Conservation (phyloP, 1,140 invertebrate species). For the Fopius arisanus region DNA sequence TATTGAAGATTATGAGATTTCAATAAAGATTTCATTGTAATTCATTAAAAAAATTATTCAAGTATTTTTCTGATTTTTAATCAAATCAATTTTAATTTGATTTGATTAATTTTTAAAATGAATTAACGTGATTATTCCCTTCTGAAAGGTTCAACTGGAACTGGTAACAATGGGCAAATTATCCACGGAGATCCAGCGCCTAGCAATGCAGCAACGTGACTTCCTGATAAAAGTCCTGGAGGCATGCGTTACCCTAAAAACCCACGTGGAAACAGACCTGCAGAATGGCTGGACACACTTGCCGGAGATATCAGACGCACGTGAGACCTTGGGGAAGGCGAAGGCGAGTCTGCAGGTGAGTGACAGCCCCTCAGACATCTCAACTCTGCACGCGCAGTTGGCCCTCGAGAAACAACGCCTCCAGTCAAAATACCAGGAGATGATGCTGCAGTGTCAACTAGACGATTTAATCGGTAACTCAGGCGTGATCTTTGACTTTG, state of each 20-base stretch:
- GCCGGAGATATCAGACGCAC: conserved; percentile 71
- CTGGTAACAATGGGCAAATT: conserved; percentile 66
- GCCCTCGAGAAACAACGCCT: conserved; percentile 71
- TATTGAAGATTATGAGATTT: no score
- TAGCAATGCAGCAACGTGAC: conserved; percentile 73
- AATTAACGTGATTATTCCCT: background rate
- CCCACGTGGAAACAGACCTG: conserved; percentile 75
- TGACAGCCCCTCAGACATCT: conserved; percentile 68
- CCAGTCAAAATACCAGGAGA: conserved; percentile 74
- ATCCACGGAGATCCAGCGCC: conserved; percentile 69
- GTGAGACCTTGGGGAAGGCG: conserved; percentile 70
- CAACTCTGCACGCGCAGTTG: conserved; percentile 67
- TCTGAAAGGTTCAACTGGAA: conserved; percentile 65
- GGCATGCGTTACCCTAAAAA: conserved; percentile 75
- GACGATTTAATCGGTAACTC: conserved; percentile 76
- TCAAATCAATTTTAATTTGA: no score
- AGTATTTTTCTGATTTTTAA: no score
- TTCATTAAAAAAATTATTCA: no score
- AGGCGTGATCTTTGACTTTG: conserved; percentile 72
- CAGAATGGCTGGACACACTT: conserved; percentile 72
- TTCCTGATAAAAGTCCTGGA: conserved; percentile 78
- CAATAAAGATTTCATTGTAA: no score
- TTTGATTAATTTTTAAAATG: background rate
- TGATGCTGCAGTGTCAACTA: conserved; percentile 75
- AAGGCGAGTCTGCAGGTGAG: conserved; percentile 68